These are phyloP conservation scores for Heliconius congener DNA, from an alignment of 1,140 invertebrate species.

Conservation along the genomic window DNA sequence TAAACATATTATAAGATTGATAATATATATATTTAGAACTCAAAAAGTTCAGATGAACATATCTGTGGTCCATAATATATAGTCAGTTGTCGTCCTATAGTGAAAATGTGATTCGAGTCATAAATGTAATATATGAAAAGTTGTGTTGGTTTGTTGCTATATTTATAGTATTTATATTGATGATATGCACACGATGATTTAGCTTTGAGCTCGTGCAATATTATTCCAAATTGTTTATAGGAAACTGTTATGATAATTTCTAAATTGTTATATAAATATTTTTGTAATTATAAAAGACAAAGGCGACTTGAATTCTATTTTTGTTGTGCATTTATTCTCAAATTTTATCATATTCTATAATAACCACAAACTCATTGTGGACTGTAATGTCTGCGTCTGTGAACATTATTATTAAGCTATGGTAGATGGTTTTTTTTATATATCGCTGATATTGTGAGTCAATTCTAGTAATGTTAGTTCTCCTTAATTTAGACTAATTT, in stretches of 20 bases:
- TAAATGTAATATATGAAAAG: conserved; percentile 47
- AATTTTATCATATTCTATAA: conserved; percentile 70
- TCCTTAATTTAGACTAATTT: conserved; percentile 78
- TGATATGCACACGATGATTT: conserved; percentile 73
- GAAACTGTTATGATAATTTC: conserved; percentile 76
- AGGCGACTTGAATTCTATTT: conserved; percentile 78
- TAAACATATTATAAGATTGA: conserved; percentile 41
- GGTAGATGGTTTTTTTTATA: conserved; percentile 69
- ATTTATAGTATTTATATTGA: conserved; percentile 70
- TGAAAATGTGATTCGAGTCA: conserved; percentile 49
- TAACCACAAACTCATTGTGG: conserved; percentile 75
- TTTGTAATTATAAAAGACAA: conserved; percentile 78
- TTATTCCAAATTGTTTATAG: conserved; percentile 80
- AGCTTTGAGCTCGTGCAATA: conserved; percentile 79
- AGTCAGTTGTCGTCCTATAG: conserved; percentile 54
- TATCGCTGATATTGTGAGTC: conserved; percentile 78
- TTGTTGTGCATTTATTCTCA: conserved; percentile 80
- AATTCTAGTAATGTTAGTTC: conserved; percentile 78
- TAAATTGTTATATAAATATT: conserved; percentile 79
- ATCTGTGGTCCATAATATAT: conserved; percentile 45
- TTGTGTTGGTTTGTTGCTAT: conserved; percentile 77
- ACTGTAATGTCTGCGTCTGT: conserved; percentile 72
- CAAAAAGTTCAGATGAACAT: conserved; percentile 32
- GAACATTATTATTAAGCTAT: conserved; percentile 71
- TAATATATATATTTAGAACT: conserved; percentile 36